Evolutionary conservation across 2,113 vertebrate species (phyloP), one percentile per base, ranked within the genome.

Genomic region (Gasterosteus nipponicus): DNA sequence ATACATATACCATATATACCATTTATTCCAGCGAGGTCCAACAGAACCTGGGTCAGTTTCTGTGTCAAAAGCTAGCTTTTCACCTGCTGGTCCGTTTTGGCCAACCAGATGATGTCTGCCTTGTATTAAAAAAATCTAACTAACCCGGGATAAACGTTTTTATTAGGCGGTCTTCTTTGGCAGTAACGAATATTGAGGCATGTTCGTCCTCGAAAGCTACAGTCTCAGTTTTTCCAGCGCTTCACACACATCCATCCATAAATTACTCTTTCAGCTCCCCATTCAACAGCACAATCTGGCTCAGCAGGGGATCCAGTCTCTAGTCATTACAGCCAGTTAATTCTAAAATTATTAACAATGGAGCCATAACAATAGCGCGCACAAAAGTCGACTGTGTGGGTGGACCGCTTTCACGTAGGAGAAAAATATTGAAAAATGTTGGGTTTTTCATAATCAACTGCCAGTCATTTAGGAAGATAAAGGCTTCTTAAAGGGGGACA

Each of bases 391-490:
- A 81, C 87, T 73, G 87, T 85, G 87, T 89, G 88, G 89, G 89
- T 84, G 88, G 86, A 87, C 78, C 67, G 79, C 26, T 84, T 81
- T 89, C 72, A 82, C 22, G 54, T 66, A 65, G 56, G 67, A 78
- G 7, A 49, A 66, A 46, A 53, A 53, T 67, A 79, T 80, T 73
- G 63, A 44, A 19, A 42, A 78, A 81, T 35, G 42, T 53, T 35
- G 59, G 65, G 35, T 73, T 85, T 89, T 89, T 89, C 82, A 84
- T 83, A 86, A 89, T 89, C 72, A 84, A 70, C 89, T 91, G 89
- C 83, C 90, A 89, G 78, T 91, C 89, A 92, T 90, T 91, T 81
- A 70, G 64, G 77, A 81, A 90, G 87, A 91, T 92, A 91, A 93
- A 91, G 87, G 80, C 68, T 85, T 90, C 82, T 88, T 89, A 90